Percentiles rank a stretch among this genome's conserved stretches.
Conservation (phyloP, 2,113 vertebrate genomes). For the Crotalus tigris region DNA sequence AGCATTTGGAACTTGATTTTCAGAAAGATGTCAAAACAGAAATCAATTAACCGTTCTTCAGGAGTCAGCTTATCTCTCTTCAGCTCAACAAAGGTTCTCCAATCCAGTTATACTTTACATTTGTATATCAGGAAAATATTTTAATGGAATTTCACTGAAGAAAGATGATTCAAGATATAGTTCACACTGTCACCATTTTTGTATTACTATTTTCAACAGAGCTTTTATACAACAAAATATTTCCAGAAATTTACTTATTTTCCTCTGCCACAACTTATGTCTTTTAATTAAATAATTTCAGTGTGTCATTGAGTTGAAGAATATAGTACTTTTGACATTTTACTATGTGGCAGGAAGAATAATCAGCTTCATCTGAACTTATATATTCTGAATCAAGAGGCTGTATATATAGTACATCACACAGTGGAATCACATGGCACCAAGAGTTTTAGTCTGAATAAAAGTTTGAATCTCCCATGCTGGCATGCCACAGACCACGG, state of each 20-base stretch:
- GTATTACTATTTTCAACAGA: not conserved
- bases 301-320: not conserved
- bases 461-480: not conserved
- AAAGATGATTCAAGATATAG: not conserved
- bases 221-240: not conserved
- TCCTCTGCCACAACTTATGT: not conserved
- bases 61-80: not conserved
- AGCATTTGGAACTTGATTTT: not conserved
- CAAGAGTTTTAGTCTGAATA: not conserved
- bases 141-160: not conserved
- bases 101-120: not conserved
- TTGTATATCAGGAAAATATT: not conserved
- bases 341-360: not conserved
- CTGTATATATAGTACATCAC: not conserved
- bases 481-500: not conserved
- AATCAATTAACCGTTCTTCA: not conserved
- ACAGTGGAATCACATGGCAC: not conserved
- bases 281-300: not conserved
- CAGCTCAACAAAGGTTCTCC: not conserved
- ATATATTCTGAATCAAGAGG: not conserved
- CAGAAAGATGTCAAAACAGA: not conserved
- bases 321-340: not conserved
- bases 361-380: not conserved
- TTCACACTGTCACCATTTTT: not conserved
- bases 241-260: not conserved